A percentile compares a stretch with the other conserved stretches of the same genome.
These are phyloP conservation scores for Pitangus sulphuratus DNA, from an alignment of 2,797 vertebrate species.

Conservation along the genomic window DNA sequence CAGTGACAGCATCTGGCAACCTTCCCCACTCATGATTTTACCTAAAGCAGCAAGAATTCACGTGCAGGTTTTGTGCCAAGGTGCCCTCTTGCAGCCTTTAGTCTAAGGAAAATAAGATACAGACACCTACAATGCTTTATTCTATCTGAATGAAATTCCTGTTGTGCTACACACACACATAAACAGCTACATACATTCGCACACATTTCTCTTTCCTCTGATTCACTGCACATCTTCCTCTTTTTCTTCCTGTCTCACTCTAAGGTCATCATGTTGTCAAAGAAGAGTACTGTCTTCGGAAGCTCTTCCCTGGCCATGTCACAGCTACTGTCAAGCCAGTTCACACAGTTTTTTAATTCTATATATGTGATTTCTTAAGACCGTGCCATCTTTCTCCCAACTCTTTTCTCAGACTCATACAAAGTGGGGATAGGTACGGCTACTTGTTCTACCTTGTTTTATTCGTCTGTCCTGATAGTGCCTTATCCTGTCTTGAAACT, in stretches of 20 bases:
- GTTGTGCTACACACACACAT: not conserved
- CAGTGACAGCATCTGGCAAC: slow-evolving; percentile 59
- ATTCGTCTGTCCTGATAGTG: not conserved
- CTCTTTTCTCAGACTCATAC: not conserved
- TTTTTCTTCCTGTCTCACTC: not conserved
- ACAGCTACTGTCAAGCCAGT: not conserved
- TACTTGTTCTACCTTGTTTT: not conserved
- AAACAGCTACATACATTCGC: not conserved
- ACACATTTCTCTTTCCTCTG: not conserved
- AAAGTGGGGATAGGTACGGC: not conserved
- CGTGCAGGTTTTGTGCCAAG: not conserved
- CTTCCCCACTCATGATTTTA: not conserved
- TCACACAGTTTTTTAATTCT: not conserved
- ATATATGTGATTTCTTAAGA: not conserved
- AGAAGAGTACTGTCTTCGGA: not conserved
- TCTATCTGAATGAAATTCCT: not conserved
- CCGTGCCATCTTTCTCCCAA: not conserved
- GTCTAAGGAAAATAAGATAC: not conserved
- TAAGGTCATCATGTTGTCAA: not conserved
- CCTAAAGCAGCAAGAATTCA: not conserved
- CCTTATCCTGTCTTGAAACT: not conserved
- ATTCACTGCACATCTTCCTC: not conserved
- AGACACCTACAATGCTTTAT: not conserved
- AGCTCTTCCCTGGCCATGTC: not conserved
- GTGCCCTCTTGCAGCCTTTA: not conserved